Base-by-base conservation (phyloP, 2,888 invertebrate genomes). In the Morpho achilles region DNA sequence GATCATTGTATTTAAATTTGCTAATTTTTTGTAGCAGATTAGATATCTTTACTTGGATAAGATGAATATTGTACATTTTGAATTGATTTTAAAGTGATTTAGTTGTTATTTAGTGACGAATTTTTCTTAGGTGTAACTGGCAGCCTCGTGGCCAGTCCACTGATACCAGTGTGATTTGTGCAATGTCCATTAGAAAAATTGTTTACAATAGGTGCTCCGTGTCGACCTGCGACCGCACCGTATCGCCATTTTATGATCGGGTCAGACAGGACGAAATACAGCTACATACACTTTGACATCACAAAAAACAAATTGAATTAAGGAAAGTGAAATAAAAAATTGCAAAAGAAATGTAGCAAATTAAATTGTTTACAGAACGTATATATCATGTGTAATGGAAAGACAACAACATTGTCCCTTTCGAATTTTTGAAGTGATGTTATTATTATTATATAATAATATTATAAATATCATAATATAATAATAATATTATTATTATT, bases 31-130 rank as follows among this genome's bases (percentile, higher is more conserved):
- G 83, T 89, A 89, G 89, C 89, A 89, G 88, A 83, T 87, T 90
- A 87, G 88, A 85, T 86, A 88, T 85, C 85, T 88, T 89, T 87
- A 88, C 82, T 81, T 78, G 76, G 71, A 76, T 87, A 87, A 87
- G 87, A 82, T 79, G 78, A 83, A 81, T 87, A 87, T 84, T 89
- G 89, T 90, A 90, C 86, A 89, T 89, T 89, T 87, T 87, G 85
- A 84, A 88, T 88, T 88, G 86, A 87, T 86, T 89, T 87, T 86
- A 87, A 89, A 84, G 89, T 89, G 89, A 90, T 88, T 88, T 89
- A 89, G 88, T 90, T 89, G 87, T 88, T 89, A 89, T 88, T 82
- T 89, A 87, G 89, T 87, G 80, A 84, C 77, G 88, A 90, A 88
- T 87, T 87, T 67, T 82, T 86, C 81, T 85, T 84, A 83, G 80